Evolutionary conservation across 2,797 vertebrate species (phyloP), one percentile per base, ranked within the genome.

Genomic region (Enoplosus armatus): DNA sequence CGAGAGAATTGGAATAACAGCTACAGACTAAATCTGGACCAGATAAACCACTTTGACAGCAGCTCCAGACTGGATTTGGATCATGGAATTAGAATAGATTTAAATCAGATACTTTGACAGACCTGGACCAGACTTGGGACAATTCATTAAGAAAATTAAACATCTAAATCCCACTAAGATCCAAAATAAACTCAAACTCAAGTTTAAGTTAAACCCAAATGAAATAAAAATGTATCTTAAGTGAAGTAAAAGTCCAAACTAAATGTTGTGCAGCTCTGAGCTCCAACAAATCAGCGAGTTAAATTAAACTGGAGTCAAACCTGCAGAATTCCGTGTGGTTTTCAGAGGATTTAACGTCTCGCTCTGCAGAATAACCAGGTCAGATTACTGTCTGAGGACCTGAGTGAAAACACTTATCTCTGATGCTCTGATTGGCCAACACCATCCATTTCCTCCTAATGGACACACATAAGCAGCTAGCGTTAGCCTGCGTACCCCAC

Each of bases 401-500:
- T 64, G 66, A 84, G 82, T 85, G 78, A 86, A 89, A 86, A 71
- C 77, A 85, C 69, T 87, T 83, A 75, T n/a, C 59, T 26, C 22
- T 16, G 20, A 60, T 2, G 5, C 39, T 80, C 47, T 86, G 76
- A 90, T 87, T 85, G 80, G 79, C 41, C 6, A 8, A 66, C 55
- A 82, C 26, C 9, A 6, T 82, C 83, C 87, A 90, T 91, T 92
- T 91, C 90, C 90, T 90, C 59, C 77, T 92, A 92, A 93, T 93
- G 92, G 90, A 86, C 59, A 27, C 24, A 20, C 26, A 60, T 33
- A 37, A 71, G 62, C 55, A 77, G 79, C 60, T 80, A 69, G 47
- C 55, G 3, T 80, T 77, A 72, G 77, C 62, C 33, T 73, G 50
- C 10, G 45, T 35, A 53, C 59, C 74, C 55, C 69, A 81, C 73